Percentiles rank a stretch among this genome's conserved stretches.
phyloP scores from a whole-genome alignment of 2,888 invertebrate genomes.

The Mechanitis mazaeus region DNA sequence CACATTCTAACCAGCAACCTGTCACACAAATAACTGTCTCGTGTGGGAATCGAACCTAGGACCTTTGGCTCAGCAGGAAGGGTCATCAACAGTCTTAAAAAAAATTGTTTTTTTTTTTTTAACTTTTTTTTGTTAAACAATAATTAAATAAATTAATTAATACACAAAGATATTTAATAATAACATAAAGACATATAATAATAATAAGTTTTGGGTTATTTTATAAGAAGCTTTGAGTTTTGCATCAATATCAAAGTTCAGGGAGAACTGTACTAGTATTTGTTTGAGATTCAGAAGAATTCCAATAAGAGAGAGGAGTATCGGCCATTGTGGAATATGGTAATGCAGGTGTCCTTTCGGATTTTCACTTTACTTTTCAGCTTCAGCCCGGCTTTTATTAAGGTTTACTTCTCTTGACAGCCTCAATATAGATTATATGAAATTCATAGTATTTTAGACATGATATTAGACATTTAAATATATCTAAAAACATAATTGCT shows the following conservation, averaged over 20 bases:
- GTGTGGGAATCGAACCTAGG: too few species aligned
- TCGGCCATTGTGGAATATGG: conserved; percentile 62
- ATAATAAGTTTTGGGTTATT: neutral
- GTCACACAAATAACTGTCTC: too few species aligned
- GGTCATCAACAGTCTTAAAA: too few species aligned
- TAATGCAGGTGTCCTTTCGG: conserved; percentile 40
- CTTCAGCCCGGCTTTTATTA: conserved; percentile 8
- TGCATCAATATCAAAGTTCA: conserved; percentile 57
- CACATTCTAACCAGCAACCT: too few species aligned
- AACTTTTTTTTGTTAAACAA: too few species aligned
- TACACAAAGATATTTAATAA: too few species aligned
- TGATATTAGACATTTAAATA: neutral
- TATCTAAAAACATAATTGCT: too few species aligned
- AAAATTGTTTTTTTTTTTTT: too few species aligned
- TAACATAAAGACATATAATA: too few species aligned
- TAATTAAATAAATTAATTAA: too few species aligned
- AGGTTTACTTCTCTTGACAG: neutral
- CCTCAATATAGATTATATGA: neutral
- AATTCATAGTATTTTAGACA: neutral
- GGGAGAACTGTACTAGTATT: conserved; percentile 45
- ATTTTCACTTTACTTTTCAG: conserved; percentile 13
- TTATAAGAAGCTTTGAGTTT: conserved; percentile 27
- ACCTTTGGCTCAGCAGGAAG: too few species aligned
- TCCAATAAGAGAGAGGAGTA: conserved; percentile 48
- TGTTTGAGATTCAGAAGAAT: conserved; percentile 70